Evolutionary conservation across 2,888 invertebrate genomes (phyloP), one percentile per base, ranked within the genome.

Genomic region (Dolichomitus sp.): DNA sequence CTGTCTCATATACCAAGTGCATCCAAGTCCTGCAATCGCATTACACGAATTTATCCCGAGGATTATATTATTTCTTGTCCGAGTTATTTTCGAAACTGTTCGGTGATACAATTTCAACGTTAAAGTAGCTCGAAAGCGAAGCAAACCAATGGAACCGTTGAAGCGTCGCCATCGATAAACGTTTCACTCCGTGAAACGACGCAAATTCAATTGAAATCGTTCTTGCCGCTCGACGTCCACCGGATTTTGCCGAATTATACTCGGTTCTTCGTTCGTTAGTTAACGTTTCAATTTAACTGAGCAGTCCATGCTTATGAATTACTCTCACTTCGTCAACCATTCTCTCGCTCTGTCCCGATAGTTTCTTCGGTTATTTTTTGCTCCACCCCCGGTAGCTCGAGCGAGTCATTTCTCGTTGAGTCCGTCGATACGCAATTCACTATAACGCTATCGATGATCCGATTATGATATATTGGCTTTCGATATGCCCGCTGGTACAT

Each of bases 141-240:
- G 94, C 86, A 95, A 95, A 75, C 94, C 85, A 4, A 94, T 89
- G 17, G 94, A 94, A 11, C 94, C 45, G 17, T 57, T 33, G 54
- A 54, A 66, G 30, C 66, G 57, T 48, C 40, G 33, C n/a, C 33
- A 30, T 59, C 66, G 57, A 76, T 68, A 59, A 45, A 59, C 42
- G 33, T 23, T 76, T 75, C 27, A 11, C 48, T 54, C 42, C 23
- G 65, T 17, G 23, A 45, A 50, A 66, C 17, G 65, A 33, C 48
- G 45, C 57, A 48, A 63, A 79, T 79, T 65, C 59, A 66, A 79
- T 79, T 79, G 23, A 48, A 72, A 57, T 33, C 33, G 17, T 54
- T 78, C 42, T 65, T 65, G 63, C 70, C 70, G 30, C 48, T 30
- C 59, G n/a, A 40, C 27, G 50, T 14, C 3, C 45, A 40, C 45